A percentile compares a stretch with the other conserved stretches of the same genome.
Evolutionary conservation across 2,113 vertebrate species (phyloP).

Genomic region (Tor tambroides): DNA sequence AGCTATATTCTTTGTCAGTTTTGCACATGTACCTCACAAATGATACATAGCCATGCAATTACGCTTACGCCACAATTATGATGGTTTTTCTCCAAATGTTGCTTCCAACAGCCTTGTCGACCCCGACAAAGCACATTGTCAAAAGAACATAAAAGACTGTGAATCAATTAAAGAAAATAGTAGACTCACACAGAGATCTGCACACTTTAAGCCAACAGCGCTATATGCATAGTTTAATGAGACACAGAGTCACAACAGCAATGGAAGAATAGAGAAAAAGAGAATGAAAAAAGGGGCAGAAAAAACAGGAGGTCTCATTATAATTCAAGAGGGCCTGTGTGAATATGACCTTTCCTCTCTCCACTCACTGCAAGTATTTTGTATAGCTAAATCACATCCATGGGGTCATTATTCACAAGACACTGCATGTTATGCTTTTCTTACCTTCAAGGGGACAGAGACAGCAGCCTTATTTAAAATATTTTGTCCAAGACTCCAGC

Average conservation of each 20-base stretch:
- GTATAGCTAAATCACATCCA: conserved; percentile 45
- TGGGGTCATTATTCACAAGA: conserved; percentile 48
- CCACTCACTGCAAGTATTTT: conserved; percentile 28
- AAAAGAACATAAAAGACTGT: conserved; percentile 32
- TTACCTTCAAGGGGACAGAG: conserved; percentile 1
- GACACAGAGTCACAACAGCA: conserved; percentile 6
- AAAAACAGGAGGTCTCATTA: conserved; percentile 47
- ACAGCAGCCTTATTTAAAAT: background rate
- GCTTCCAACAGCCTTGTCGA: background rate
- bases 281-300: conserved; percentile 14
- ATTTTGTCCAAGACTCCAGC: background rate
- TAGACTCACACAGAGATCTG: background rate
- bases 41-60: background rate
- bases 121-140: background rate
- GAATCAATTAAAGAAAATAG: background rate
- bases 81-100: background rate
- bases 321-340: conserved; percentile 43
- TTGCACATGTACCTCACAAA: background rate
- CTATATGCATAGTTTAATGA: conserved; percentile 46
- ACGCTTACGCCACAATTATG: background rate
- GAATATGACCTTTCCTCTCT: conserved; percentile 53
- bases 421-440: background rate
- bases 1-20: background rate
- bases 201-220: background rate
- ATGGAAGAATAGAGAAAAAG: conserved; percentile 8